Evolutionary conservation across 2,113 vertebrate species (phyloP).

Genomic region (Lanius collurio): DNA sequence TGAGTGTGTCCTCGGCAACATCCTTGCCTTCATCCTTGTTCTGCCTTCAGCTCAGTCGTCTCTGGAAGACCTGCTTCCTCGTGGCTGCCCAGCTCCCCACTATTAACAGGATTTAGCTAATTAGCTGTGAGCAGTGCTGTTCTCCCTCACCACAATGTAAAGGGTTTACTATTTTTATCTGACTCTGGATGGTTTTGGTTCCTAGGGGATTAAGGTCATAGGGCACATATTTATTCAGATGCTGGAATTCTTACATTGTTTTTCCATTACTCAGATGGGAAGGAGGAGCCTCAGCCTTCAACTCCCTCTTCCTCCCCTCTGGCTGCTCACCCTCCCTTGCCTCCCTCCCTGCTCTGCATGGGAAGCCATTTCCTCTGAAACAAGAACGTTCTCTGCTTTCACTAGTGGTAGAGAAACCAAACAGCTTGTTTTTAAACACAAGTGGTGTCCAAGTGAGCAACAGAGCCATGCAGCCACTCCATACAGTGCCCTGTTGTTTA

Average conservation of each 20-base stretch:
- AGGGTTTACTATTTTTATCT: slow-evolving; percentile 82
- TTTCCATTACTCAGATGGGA: slow-evolving; percentile 83
- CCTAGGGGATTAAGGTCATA: slow-evolving; percentile 75
- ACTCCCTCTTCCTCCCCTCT: slow-evolving; percentile 54
- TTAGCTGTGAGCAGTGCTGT: neutral
- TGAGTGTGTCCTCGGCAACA: neutral
- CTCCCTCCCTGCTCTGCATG: neutral
- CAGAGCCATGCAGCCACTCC: neutral
- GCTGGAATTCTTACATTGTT: slow-evolving; percentile 84
- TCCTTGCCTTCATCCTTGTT: neutral
- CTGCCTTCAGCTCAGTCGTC: neutral
- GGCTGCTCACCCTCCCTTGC: neutral
- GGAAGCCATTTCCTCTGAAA: neutral
- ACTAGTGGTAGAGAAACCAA: neutral
- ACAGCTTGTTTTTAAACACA: neutral
- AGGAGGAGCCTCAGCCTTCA: slow-evolving; percentile 69
- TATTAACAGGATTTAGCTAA: slow-evolving; percentile 27
- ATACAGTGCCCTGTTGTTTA: neutral
- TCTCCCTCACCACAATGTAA: slow-evolving; percentile 32
- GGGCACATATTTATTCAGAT: slow-evolving; percentile 81
- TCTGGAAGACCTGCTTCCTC: neutral
- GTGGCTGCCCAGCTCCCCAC: neutral
- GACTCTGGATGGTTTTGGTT: slow-evolving; percentile 67
- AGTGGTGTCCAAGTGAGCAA: neutral
- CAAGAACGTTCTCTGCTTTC: neutral